Evolutionary conservation across 2,888 invertebrate species (phyloP), one percentile per base, ranked within the genome.

Genomic region (Athalia cordata): DNA sequence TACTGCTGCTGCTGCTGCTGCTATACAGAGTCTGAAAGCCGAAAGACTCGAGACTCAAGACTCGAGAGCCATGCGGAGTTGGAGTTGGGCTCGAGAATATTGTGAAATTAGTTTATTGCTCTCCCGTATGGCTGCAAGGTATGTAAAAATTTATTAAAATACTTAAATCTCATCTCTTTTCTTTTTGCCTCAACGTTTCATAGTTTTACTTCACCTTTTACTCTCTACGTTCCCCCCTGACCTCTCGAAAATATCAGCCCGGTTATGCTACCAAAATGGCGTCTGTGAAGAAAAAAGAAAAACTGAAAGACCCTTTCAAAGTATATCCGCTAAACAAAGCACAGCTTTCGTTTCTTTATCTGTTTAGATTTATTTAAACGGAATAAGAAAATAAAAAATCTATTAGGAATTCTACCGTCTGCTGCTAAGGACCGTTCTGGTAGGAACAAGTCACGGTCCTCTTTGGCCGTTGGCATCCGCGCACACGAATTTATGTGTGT

Each of bases 91-190:
- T 66, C 49, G 66, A 66, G 66, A 66, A 49, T 29, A 29, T 66
- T 49, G 66, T 66, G 47, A 66, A 66, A 66, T 66, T 66, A 66
- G 66, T 66, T 66, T 66, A 66, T 66, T 66, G 66, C 66, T 29
- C 29, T 29, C 29, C 29, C 29, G 29, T 29, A 29, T 66, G 66
- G 66, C 49, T 49, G 7, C 11, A 52, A 13, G 66, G 66, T 66
- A 66, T 66, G 66, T 49, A 15, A n/a, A 66, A 66, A 29, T 29
- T 29, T 29, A 29, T 29, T 29, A 29, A 29, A 29, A 29, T 29
- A 29, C 29, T 29, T 29, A 29, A 29, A 49, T 49, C 65, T 47
- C 65, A 47, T 65, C 47, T 65, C 47, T 13, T n/a, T 8, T 11
- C 13, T 47, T 13, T 45, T 13, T 47, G 6, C 45, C 5, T 47